These are phyloP conservation scores for Drosophila sulfurigaster DNA, from an alignment of 1,140 invertebrate species.

Conservation along the genomic window DNA sequence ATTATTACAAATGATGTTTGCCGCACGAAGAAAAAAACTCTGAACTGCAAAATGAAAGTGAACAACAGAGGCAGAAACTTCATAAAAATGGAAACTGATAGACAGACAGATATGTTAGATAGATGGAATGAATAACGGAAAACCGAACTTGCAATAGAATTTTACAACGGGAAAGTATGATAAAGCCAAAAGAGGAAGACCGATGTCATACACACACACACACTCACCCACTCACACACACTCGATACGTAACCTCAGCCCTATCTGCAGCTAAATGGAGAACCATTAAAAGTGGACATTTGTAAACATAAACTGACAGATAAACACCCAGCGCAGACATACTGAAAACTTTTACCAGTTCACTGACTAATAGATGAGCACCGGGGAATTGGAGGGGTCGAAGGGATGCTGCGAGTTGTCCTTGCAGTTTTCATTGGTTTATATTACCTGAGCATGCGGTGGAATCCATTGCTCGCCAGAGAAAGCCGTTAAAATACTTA, in stretches of 20 bases:
- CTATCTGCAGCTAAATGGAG: conserved; percentile 66
- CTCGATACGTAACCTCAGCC: conserved; percentile 3
- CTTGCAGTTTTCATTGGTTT: conserved; percentile 79
- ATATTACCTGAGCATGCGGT: conserved; percentile 46
- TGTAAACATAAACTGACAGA: conserved; percentile 83
- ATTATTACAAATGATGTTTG: conserved; percentile 8
- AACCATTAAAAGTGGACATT: conserved; percentile 80
- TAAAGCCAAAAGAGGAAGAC: conserved; percentile 30
- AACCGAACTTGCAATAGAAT: conserved; percentile 48
- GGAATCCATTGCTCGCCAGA: conserved; percentile 32
- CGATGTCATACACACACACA: background rate
- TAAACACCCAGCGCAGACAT: conserved; percentile 72
- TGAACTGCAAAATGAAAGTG: conserved; percentile 2
- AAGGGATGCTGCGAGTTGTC: conserved; percentile 43
- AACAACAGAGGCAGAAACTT: background rate
- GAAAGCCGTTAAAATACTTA: conserved; percentile 81
- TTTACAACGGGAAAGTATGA: conserved; percentile 50
- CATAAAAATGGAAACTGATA: conserved; percentile 1
- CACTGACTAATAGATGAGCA: background rate
- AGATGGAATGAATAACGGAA: conserved; percentile 38
- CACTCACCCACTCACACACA: background rate
- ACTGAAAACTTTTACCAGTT: conserved; percentile 49
- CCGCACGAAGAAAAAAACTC: conserved; percentile 1
- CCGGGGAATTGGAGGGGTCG: background rate
- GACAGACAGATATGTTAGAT: conserved; percentile 22